Evolutionary conservation across 1,140 invertebrate species (phyloP), one percentile per base, ranked within the genome.

Genomic region (Penaeus indicus): DNA sequence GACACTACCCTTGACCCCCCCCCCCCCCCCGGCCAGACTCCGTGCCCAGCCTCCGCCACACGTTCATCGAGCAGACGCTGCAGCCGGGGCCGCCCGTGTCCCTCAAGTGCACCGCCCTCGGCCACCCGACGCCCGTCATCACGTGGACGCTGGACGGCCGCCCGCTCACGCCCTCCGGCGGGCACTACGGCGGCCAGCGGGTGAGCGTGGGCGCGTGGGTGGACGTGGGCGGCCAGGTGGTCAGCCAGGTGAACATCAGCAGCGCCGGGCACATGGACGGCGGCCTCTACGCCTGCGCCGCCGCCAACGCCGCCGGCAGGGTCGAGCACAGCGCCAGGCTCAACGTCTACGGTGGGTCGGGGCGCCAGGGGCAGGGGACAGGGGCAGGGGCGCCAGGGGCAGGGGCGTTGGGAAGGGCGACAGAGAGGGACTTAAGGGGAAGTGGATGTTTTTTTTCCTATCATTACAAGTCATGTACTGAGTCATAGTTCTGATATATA

Each of bases 171-270:
- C 85, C 89, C 61, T 75, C 89, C 0, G 1, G 42, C 27, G 80
- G 32, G 47, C 79, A 77, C 67, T 88, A 88, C 79, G 79, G 80
- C 18, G 54, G 86, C 11, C 79, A 69, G 22, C 86, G 86, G 2
- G 80, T 88, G 47, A 27, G 42, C 21, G 81, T 89, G 47, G 90
- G 87, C 47, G 84, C 90, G 18, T 90, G 90, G 90, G 84, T 90
- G 62, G 90, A 89, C 69, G 64, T 60, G 7, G 84, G 69, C 16
- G 90, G 90, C 69, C 94, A 97, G 92, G 96, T 97, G 89, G 96
- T 97, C 92, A 97, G 96, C 92, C 96, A 97, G 93, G 95, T 97
- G 89, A 97, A 98, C 93, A 97, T 98, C 91, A 96, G 95, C 90
- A 95, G 95, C 90, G 96, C 97, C 72, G 95, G 95, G 93, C 95